Evolutionary conservation across 2,888 invertebrate species (phyloP).

Genomic region (Amiota mariae): DNA sequence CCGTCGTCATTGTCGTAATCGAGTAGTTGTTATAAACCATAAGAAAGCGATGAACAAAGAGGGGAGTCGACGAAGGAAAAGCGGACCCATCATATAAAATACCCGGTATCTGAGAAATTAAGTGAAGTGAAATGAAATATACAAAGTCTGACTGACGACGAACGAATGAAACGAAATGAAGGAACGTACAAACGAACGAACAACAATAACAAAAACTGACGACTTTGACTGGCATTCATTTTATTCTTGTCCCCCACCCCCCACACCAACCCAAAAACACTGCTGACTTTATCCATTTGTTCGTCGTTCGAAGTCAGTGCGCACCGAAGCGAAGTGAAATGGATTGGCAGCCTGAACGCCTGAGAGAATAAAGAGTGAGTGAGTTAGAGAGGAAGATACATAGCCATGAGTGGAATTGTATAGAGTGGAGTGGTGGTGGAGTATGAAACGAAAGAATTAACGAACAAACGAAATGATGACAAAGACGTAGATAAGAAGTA

Average conservation of each 20-base stretch:
- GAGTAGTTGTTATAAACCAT: slow-evolving; percentile 33
- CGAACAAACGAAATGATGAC: slow-evolving; percentile 17
- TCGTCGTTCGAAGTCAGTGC: slow-evolving; percentile 2
- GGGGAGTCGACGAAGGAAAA: slow-evolving; percentile 30
- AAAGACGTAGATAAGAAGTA: slow-evolving; percentile 17
- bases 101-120: slow-evolving; percentile 63
- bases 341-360: not conserved
- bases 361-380: not conserved
- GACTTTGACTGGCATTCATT: slow-evolving; percentile 33
- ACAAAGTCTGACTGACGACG: slow-evolving; percentile 60
- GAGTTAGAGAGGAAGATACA: not conserved
- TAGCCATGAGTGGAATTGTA: not conserved
- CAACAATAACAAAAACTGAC: slow-evolving; percentile 33
- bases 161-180: slow-evolving; percentile 34
- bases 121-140: slow-evolving; percentile 67
- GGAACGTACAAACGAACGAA: slow-evolving; percentile 43
- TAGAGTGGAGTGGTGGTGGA: not conserved
- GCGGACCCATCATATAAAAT: slow-evolving; percentile 18
- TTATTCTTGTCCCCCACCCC: not conserved
- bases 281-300: slow-evolving; percentile 6
- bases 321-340: slow-evolving; percentile 12
- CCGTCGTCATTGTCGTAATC: not conserved
- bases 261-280: no score
- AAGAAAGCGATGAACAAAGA: slow-evolving; percentile 42
- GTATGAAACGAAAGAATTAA: not conserved